Evolutionary conservation across 1,140 invertebrate genomes (phyloP).

Genomic region (Theocolax elegans): DNA sequence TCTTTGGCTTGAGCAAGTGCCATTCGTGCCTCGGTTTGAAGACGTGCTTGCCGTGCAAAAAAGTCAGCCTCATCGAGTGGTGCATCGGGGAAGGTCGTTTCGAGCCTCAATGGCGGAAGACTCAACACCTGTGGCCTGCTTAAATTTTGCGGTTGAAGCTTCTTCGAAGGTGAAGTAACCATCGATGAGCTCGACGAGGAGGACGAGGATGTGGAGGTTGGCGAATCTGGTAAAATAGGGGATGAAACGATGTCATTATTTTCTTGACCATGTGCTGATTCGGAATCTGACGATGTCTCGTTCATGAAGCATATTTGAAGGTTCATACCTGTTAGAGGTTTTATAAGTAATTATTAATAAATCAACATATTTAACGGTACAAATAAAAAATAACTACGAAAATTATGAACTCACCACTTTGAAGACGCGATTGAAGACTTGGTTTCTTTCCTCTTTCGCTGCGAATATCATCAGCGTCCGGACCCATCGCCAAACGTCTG

Average conservation of each 20-base stretch:
- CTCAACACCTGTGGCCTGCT: slow-evolving; percentile 59
- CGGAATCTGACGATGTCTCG: slow-evolving; percentile 86
- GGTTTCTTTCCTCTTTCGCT: slow-evolving; percentile 80
- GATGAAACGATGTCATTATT: slow-evolving; percentile 51
- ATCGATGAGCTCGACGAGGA: slow-evolving; percentile 13
- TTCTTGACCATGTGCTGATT: slow-evolving; percentile 78
- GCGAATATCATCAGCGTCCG: slow-evolving; percentile 78
- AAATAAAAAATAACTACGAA: too few species aligned
- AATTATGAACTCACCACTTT: slow-evolving; percentile 81
- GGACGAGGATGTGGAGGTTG: slow-evolving; percentile 51
- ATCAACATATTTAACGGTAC: too few species aligned
- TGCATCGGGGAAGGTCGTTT: slow-evolving; percentile 47
- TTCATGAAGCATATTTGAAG: slow-evolving; percentile 97
- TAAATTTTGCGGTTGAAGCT: slow-evolving; percentile 39
- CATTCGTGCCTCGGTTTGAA: slow-evolving; percentile 90
- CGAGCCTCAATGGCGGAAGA: slow-evolving; percentile 54
- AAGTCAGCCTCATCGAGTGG: slow-evolving; percentile 76
- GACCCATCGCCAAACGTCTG: slow-evolving; percentile 86
- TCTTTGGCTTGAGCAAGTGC: slow-evolving; percentile 91
- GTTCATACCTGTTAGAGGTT: slow-evolving; percentile 84
- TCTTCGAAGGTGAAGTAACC: background rate
- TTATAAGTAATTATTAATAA: too few species aligned
- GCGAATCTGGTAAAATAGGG: background rate
- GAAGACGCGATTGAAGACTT: slow-evolving; percentile 85
- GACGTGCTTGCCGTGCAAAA: slow-evolving; percentile 81